Percentiles rank a stretch among this genome's conserved stretches.
Conservation (phyloP, 2,888 invertebrate species). For the Cheilosia grossa region DNA sequence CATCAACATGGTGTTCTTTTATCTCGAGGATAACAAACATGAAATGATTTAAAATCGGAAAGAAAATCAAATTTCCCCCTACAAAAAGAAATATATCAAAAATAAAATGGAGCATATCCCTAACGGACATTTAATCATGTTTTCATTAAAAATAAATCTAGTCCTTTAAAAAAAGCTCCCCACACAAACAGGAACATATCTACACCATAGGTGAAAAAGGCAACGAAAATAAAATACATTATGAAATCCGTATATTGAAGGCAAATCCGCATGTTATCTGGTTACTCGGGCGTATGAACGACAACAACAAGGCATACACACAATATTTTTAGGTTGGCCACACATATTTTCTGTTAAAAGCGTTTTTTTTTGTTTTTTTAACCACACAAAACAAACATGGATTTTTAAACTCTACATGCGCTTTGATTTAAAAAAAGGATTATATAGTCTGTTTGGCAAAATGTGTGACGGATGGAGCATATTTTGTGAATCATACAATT, state of each 20-base stretch:
- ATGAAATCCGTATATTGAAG: slow-evolving; percentile 49
- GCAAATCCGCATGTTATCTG: slow-evolving; percentile 67
- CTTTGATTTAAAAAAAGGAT: slow-evolving; percentile 5
- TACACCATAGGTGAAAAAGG: slow-evolving; percentile 28
- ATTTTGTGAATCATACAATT: not conserved
- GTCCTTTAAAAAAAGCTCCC: slow-evolving; percentile 4
- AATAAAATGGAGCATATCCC: slow-evolving; percentile 37
- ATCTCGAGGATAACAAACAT: slow-evolving; percentile 15
- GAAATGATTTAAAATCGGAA: slow-evolving; percentile 29
- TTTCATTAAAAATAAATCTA: slow-evolving; percentile 41
- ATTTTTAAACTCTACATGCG: not conserved
- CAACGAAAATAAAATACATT: slow-evolving; percentile 33
- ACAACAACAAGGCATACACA: slow-evolving; percentile 32
- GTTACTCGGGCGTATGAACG: slow-evolving; percentile 65
- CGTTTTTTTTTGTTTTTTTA: slow-evolving; percentile 25
- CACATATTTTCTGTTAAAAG: slow-evolving; percentile 41
- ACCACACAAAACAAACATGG: slow-evolving; percentile 20
- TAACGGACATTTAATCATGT: slow-evolving; percentile 66
- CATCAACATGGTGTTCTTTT: slow-evolving; percentile 39
- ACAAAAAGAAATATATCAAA: slow-evolving; percentile 18
- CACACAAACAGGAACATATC: slow-evolving; percentile 39
- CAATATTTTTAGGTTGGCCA: slow-evolving; percentile 15
- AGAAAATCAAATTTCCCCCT: slow-evolving; percentile 42
- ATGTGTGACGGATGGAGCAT: not conserved
- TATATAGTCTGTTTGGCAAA: slow-evolving; percentile 32